Conservation (phyloP, 2,888 invertebrate species). For the Chloroclysta siterata region DNA sequence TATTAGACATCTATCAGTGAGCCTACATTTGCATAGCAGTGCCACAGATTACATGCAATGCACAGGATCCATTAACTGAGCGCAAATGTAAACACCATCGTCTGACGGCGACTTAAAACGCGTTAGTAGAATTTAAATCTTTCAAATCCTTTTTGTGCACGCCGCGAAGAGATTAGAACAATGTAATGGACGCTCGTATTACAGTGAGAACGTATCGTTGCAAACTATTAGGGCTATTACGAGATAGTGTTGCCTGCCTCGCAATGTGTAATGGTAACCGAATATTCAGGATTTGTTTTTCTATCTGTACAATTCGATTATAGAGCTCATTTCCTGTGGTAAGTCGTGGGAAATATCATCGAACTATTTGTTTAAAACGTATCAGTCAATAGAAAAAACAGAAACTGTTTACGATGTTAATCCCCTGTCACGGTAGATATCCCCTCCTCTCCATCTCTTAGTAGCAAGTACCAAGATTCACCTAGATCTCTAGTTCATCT, state of each 20-base stretch:
- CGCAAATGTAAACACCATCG: slow-evolving; percentile 62
- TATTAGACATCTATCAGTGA: slow-evolving; percentile 53
- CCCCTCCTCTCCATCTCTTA: too few species aligned
- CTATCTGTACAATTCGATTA: background rate
- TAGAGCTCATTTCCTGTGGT: background rate
- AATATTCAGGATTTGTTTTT: background rate
- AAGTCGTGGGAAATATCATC: background rate
- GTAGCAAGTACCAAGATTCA: too few species aligned
- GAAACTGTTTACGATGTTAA: too few species aligned
- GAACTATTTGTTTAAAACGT: background rate
- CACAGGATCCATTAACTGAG: slow-evolving; percentile 66
- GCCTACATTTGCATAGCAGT: slow-evolving; percentile 53
- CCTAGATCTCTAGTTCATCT: too few species aligned
- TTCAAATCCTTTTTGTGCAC: slow-evolving; percentile 51
- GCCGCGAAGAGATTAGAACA: slow-evolving; percentile 49
- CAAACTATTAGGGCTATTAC: slow-evolving; percentile 9
- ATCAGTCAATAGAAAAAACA: too few species aligned
- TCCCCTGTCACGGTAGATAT: too few species aligned
- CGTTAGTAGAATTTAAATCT: slow-evolving; percentile 57
- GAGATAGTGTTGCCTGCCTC: slow-evolving; percentile 5
- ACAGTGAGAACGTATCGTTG: slow-evolving; percentile 26
- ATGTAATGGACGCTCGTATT: slow-evolving; percentile 38
- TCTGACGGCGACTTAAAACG: slow-evolving; percentile 70
- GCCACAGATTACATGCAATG: slow-evolving; percentile 1
- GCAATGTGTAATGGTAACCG: slow-evolving; percentile 11